Evolutionary conservation across 2,113 vertebrate species (phyloP), one percentile per base, ranked within the genome.

Genomic region (Xiphorhynchus elegans): DNA sequence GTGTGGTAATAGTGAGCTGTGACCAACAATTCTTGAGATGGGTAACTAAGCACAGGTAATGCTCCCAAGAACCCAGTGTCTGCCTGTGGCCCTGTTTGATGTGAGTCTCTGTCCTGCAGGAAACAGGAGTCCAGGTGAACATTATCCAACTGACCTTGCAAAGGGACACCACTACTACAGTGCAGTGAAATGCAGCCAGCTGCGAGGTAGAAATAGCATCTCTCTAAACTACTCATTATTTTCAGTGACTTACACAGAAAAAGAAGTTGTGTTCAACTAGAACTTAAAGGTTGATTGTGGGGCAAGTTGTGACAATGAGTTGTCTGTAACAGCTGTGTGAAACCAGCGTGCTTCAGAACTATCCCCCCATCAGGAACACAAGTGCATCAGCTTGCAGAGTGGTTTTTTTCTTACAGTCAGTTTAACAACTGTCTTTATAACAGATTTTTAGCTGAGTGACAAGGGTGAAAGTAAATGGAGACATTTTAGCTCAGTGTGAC

Each of bases 41-140:
- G 17, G 28, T 82, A 56, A 47, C 20, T 46, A 72, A 59, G 13
- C 15, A 50, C 8, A 46, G 18, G 17, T 33, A 35, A 19, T 33
- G 13, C 20, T 80, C 35, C n/a, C 35, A 72, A 49, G 29, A 74
- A 5, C 15, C 6, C 24, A 52, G 18, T 24, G 7, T 39, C 31
- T 91, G 40, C 0, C 0, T 16, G 55, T 67, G 59, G 56, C 31
- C 13, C 50, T 37, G 7, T 56, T 68, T 46, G 35, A 29, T 70
- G 6, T 10, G 37, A 74, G 3, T 50, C 37, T 15, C 26, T 84
- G 42, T 85, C 37, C 53, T 83, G 46, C 4, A 17, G 58, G 42
- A 75, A 7, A 8, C 13, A 11, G 73, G 29, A 83, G 16, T 53
- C 39, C 40, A 74, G 46, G 39, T 84, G 67, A 52, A 24, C 16